Percentiles rank a stretch among this genome's conserved stretches.
These are phyloP conservation scores for Nicator chloris DNA, from an alignment of 2,113 vertebrate species.

Conservation along the genomic window DNA sequence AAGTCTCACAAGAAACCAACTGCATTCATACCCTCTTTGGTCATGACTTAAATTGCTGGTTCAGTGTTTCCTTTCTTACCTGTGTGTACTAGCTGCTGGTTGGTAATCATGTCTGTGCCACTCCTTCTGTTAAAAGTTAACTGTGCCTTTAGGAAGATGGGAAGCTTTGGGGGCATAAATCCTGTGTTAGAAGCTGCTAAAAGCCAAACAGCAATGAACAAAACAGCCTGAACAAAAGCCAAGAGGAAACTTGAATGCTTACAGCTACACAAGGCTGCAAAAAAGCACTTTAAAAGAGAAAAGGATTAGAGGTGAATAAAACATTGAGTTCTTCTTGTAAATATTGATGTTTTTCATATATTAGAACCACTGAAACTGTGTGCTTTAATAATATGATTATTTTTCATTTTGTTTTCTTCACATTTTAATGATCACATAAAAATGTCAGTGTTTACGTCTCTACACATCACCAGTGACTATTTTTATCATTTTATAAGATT, in stretches of 20 bases:
- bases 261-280: neutral
- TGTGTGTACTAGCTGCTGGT: neutral
- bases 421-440: neutral
- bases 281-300: neutral
- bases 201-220: neutral
- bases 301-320: neutral
- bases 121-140: neutral
- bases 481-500: neutral
- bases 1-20: neutral
- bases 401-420: neutral
- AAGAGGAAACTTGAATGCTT: neutral
- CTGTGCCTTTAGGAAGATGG: neutral
- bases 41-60: neutral
- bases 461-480: neutral
- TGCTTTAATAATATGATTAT: neutral
- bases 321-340: neutral
- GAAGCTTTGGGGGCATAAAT: neutral
- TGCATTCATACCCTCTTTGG: neutral
- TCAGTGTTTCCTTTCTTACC: neutral
- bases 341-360: neutral
- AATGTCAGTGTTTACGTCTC: neutral
- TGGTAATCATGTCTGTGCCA: neutral
- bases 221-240: neutral
- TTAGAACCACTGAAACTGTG: neutral
- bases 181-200: neutral